These are phyloP conservation scores for Drosophila setifemur DNA, from an alignment of 1,140 invertebrate species.

Conservation along the genomic window DNA sequence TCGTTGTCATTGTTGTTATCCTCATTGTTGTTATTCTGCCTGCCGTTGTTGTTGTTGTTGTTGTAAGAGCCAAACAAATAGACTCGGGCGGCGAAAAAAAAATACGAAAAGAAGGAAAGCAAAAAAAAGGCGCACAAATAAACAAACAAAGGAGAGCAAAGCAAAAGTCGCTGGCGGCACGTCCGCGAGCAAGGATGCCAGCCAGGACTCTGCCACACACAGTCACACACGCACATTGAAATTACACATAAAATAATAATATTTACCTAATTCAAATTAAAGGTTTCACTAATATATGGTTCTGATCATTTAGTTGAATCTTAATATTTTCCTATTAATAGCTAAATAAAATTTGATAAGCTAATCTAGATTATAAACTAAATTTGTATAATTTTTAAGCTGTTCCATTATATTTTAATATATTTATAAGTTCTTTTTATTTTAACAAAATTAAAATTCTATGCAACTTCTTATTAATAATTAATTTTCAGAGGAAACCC, in stretches of 20 bases:
- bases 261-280: no score
- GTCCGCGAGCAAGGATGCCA: constrained; percentile 61
- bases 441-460: no score
- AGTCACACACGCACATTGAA: neutral
- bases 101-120: constrained; percentile 11
- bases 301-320: no score
- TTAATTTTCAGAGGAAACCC: no score
- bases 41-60: constrained; percentile 8
- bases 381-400: no score
- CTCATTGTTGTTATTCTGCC: constrained; percentile 63
- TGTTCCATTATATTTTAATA: no score
- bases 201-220: constrained; percentile 20
- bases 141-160: constrained; percentile 69
- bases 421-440: no score
- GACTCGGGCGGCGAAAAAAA: constrained; percentile 37
- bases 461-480: no score
- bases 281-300: no score
- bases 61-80: constrained; percentile 52
- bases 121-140: constrained; percentile 62
- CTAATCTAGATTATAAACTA: no score
- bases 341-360: no score
- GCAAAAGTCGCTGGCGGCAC: constrained; percentile 72
- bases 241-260: neutral
- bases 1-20: constrained; percentile 72
- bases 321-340: no score